A percentile compares a stretch with the other conserved stretches of the same genome.
Evolutionary conservation across 2,888 invertebrate species (phyloP).

Genomic region (Neoascia interrupta): DNA sequence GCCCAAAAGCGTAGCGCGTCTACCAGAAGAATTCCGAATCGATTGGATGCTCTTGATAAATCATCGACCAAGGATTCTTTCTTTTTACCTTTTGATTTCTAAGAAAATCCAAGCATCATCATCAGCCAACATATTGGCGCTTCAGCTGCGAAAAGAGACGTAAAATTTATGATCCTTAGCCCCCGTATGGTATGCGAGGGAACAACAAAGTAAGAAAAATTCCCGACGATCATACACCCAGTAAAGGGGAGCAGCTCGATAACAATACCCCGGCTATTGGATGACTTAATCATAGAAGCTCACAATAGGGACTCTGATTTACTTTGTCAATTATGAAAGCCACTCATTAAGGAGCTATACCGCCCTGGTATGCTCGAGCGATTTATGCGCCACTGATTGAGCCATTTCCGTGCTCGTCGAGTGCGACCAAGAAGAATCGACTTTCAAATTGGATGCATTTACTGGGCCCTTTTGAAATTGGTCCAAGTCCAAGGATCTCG

Average conservation of each 20-base stretch:
- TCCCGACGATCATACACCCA: constrained; percentile 27
- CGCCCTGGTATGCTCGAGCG: constrained; percentile 51
- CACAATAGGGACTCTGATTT: constrained; percentile 49
- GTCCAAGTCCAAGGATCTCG: constrained; percentile 7
- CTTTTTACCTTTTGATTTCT: constrained; percentile 54
- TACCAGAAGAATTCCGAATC: constrained; percentile 22
- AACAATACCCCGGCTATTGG: constrained; percentile 25
- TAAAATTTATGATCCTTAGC: constrained; percentile 58
- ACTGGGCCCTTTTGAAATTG: too few species aligned
- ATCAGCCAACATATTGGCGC: constrained; percentile 46
- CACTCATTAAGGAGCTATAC: constrained; percentile 64
- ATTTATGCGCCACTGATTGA: constrained; percentile 65
- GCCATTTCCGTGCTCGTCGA: constrained; percentile 37
- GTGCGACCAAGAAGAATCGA: constrained; percentile 34
- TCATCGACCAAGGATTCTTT: constrained; percentile 50
- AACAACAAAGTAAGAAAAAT: constrained; percentile 4
- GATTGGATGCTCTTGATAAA: constrained; percentile 65
- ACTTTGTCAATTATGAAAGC: constrained; percentile 67
- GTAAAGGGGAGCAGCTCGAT: constrained; percentile 32
- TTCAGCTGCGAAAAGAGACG: constrained; percentile 24
- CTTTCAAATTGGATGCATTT: constrained; percentile 58
- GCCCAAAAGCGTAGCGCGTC: constrained; percentile 25
- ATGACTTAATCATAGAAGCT: constrained; percentile 65
- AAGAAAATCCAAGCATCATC: constrained; percentile 36
- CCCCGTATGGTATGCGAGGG: constrained; percentile 59